phyloP scores from a whole-genome alignment of 1,140 invertebrate genomes.

The Dendrolimus punctatus region DNA sequence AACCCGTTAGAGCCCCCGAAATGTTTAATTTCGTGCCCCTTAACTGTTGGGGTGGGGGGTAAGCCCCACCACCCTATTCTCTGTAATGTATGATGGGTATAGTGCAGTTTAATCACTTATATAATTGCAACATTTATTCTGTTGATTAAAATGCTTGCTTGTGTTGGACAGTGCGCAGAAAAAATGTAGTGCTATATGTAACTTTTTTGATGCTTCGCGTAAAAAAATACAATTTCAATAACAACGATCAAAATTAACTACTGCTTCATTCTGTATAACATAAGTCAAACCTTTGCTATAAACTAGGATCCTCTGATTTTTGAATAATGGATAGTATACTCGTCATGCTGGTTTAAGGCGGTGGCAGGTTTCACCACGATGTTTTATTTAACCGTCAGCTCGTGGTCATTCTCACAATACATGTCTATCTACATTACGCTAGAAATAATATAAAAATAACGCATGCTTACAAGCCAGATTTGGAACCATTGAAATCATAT shows the following conservation, averaged over 20 bases:
- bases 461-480: constrained; percentile 4
- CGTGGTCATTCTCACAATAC: no score
- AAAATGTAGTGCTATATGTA: neutral
- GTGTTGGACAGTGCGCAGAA: constrained; percentile 32
- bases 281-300: no score
- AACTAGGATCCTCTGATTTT: no score
- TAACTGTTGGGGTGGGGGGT: constrained; percentile 18
- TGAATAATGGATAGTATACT: no score
- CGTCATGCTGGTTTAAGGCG: no score
- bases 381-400: no score
- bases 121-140: constrained; percentile 69
- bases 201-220: neutral
- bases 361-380: no score
- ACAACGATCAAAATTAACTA: neutral
- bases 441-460: constrained; percentile 6
- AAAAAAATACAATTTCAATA: neutral
- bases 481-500: no score
- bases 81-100: constrained; percentile 59
- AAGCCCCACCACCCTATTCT: constrained; percentile 16
- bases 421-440: neutral
- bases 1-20: constrained; percentile 45
- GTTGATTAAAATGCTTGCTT: constrained; percentile 65
- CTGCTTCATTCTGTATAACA: neutral
- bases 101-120: constrained; percentile 67
- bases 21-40: constrained; percentile 62